Evolutionary conservation across 2,888 invertebrate species (phyloP).

Genomic region (Charanyca ferruginea): DNA sequence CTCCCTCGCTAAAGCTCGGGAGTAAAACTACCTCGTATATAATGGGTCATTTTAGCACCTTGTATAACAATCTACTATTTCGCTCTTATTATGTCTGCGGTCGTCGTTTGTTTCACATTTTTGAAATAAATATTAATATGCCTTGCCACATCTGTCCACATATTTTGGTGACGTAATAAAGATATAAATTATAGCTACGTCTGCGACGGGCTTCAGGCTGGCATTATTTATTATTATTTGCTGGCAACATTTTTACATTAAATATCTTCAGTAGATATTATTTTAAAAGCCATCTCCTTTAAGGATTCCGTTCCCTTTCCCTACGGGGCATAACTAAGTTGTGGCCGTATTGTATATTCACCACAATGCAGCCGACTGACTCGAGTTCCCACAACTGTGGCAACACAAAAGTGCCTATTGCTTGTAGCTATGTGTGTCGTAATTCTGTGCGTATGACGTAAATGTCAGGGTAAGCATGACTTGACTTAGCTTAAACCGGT

Average conservation of each 20-base stretch:
- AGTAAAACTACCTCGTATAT: no score
- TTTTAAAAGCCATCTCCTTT: neutral
- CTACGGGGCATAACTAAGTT: constrained; percentile 25
- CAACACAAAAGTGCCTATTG: neutral
- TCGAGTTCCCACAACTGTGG: constrained; percentile 18
- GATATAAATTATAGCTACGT: no score
- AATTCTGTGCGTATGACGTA: neutral
- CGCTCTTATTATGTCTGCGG: no score
- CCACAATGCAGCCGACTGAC: constrained; percentile 35
- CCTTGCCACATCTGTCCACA: no score
- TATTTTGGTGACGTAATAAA: no score
- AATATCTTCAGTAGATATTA: neutral
- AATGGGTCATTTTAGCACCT: no score
- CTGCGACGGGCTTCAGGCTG: no score
- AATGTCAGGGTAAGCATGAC: neutral
- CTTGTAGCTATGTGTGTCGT: neutral
- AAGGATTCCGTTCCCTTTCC: constrained; percentile 16
- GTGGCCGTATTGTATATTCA: constrained; percentile 49
- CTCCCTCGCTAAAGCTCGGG: no score
- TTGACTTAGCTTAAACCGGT: neutral
- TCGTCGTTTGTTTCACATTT: no score
- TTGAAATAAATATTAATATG: no score
- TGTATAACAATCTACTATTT: no score
- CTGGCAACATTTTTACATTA: neutral
- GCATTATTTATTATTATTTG: no score